Conservation (phyloP, 1,140 invertebrate species). For the Myzus persicae region DNA sequence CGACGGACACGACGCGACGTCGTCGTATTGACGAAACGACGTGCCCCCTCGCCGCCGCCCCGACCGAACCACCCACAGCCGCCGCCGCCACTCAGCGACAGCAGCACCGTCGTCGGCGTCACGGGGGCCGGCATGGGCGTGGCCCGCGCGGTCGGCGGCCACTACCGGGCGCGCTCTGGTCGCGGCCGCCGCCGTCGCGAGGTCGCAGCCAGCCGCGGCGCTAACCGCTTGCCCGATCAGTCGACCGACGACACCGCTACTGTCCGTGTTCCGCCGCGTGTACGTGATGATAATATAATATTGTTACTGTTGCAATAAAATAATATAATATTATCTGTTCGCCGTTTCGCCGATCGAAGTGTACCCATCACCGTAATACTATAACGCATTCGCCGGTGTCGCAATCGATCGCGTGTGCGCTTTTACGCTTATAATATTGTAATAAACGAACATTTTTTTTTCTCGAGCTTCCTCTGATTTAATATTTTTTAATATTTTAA, state of each 20-base stretch:
- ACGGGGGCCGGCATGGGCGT: slow-evolving; percentile 20
- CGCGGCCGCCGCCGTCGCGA: slow-evolving; percentile 21
- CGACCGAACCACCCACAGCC: not conserved
- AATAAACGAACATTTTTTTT: not conserved
- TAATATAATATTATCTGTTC: not conserved
- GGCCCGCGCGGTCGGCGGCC: not conserved
- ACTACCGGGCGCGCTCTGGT: slow-evolving; percentile 44
- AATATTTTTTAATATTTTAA: not conserved
- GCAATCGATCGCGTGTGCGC: not conserved
- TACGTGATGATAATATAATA: not conserved
- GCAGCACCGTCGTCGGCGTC: not conserved
- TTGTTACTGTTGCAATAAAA: not conserved
- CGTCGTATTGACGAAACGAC: slow-evolving; percentile 31
- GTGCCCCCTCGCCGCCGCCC: not conserved
- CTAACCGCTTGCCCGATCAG: slow-evolving; percentile 27
- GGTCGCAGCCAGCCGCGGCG: slow-evolving; percentile 17
- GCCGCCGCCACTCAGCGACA: not conserved
- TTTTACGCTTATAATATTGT: not conserved
- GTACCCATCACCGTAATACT: not conserved
- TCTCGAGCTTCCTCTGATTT: not conserved
- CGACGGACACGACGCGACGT: not conserved
- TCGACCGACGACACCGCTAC: slow-evolving; percentile 44
- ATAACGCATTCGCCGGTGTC: not conserved
- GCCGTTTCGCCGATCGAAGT: not conserved
- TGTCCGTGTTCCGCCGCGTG: slow-evolving; percentile 12